Conservation (phyloP, 1,140 invertebrate species). For the Marisa cornuarietis region DNA sequence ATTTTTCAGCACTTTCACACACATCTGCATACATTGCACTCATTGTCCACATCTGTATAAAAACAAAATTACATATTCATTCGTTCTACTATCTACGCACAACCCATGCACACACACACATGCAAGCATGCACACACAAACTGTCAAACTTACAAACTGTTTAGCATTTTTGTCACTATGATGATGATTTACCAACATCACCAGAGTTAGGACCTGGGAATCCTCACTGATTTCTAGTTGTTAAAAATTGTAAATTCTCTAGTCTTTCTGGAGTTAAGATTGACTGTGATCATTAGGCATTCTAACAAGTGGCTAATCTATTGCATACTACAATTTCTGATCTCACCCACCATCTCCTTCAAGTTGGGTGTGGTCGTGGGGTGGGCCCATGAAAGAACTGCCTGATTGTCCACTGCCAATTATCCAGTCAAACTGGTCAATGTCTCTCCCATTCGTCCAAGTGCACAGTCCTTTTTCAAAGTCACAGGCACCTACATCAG, state of each 20-base stretch:
- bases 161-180: no score
- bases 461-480: slow-evolving; percentile 57
- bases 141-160: no score
- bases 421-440: slow-evolving; percentile 59
- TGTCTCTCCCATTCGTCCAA: slow-evolving; percentile 46
- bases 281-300: no score
- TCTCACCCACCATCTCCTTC: background rate
- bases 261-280: no score
- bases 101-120: background rate
- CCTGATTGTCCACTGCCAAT: slow-evolving; percentile 40
- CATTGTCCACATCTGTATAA: background rate
- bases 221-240: no score
- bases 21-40: no score
- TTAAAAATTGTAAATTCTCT: no score
- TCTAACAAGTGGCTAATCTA: no score
- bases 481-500: slow-evolving; percentile 47
- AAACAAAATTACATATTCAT: no score
- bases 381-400: slow-evolving; percentile 50
- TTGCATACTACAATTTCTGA: no score
- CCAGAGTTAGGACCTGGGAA: no score
- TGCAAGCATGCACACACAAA: background rate
- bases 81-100: background rate
- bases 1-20: slow-evolving; percentile 37
- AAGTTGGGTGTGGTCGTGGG: slow-evolving; percentile 45
- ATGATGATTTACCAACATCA: no score